Evolutionary conservation across 2,113 vertebrate species (phyloP), one percentile per base, ranked within the genome.

Genomic region (Nannospalax galili): DNA sequence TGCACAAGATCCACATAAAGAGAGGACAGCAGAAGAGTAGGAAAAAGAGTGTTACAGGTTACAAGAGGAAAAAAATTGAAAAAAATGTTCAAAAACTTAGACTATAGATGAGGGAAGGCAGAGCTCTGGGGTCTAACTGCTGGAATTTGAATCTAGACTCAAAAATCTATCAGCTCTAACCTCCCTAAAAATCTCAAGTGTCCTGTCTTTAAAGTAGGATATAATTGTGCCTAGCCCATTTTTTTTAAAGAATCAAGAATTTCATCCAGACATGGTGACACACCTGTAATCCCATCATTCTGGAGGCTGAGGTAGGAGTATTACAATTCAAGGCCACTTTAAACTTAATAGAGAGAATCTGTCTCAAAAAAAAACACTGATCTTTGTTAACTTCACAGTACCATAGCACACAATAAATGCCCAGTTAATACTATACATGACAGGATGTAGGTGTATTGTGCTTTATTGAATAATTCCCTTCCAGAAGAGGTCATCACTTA

Each of bases 21-120:
- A 88, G 16, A 69, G 86, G 89, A 6, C 35, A 40, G 0, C 9
- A 56, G 14, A 22, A 56, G 35, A 70, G 60, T 8, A 28, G 30
- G 26, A 24, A 56, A 24, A 30, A 28, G 42, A 11, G 15, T 32
- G 77, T 78, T 20, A n/a, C n/a, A n/a, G n/a, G n/a, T 92, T 94
- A 74, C 12, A 84, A 22, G 84, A 97, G 77, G 62, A 14, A 87
- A 8, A 97, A 85, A 77, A 80, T 60, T 40, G 26, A 56, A 84
- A 95, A 56, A 17, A 0, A n/a, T 15, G 1, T 58, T 5, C 30
- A n/a, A n/a, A 84, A 62, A 26, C 11, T 2, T 45, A 32, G 26
- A 32, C 12, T 65, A 3, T 1, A 42, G 9, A 19, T 8, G 30
- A 67, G 4, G 30, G 11, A 17, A 0, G 17, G 28, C 7, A 56